Base-by-base conservation (phyloP, 1,140 invertebrate species). In the Nilaparvata lugens region DNA sequence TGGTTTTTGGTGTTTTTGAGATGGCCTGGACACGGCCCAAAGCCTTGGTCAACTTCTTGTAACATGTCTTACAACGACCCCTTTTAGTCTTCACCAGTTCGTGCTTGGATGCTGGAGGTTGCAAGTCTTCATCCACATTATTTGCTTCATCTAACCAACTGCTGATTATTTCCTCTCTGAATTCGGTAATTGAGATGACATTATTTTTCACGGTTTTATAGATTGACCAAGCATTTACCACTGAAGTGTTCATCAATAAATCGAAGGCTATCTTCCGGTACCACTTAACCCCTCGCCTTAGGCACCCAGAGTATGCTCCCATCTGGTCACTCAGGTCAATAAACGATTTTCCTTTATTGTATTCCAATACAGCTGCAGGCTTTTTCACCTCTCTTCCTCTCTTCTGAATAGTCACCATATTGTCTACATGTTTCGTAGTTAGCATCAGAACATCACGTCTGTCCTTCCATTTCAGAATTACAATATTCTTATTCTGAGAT, bases 381-480 rank as follows among this genome's bases (percentile, higher is more conserved):
- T 48, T 48, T 35, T 35, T 35, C 31, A 35, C 31, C 31, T 48
- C 45, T 48, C 21, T 48, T 19, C 45, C 45, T 23, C 21, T 48
- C 45, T 23, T 48, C 45, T 19, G 16, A 19, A 48, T 23, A 48
- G 45, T 48, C 21, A 23, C 21, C 45, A 48, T 48, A 48, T 18
- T 48, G 45, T 48, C 45, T 6, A 48, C 45, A 48, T 48, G 45
- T 23, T 48, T 48, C 16, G 4, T 19, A 48, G 45, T 48, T 19
- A 48, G 45, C 45, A 48, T 18, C 45, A 48, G 21, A 19, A 48
- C 45, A 48, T 48, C 45, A 18, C 45, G 21, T 48, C 45, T 48
- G 45, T 48, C 45, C 21, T 48, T 48, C 45, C 45, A 48, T 48
- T 48, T 48, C 16, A 48, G 45, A 48, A 48, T 35, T 35, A 35